Evolutionary conservation across 1,140 invertebrate genomes (phyloP).

Genomic region (Lepeophtheirus salmonis): DNA sequence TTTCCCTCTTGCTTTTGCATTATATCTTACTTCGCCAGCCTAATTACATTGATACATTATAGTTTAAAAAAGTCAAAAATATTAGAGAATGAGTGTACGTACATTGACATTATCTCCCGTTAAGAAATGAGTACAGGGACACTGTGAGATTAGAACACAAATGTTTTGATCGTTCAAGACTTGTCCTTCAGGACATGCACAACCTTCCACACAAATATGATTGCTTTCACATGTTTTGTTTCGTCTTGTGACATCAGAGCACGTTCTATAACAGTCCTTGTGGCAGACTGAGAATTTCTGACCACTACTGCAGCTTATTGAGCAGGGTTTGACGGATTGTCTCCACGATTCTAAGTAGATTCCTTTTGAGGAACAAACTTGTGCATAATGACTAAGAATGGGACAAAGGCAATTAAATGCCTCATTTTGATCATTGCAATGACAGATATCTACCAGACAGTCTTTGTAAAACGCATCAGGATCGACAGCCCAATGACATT

Average conservation of each 20-base stretch:
- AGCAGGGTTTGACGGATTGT: not conserved
- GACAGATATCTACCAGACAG: slow-evolving; percentile 69
- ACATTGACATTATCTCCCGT: not conserved
- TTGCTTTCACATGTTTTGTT: slow-evolving; percentile 34
- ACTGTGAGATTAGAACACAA: slow-evolving; percentile 52
- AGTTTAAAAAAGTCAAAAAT: not conserved
- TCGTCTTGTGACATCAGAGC: not conserved
- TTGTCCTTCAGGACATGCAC: slow-evolving; percentile 59
- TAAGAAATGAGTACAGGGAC: slow-evolving; percentile 40
- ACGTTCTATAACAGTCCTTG: not conserved
- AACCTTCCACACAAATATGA: slow-evolving; percentile 57
- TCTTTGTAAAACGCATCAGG: slow-evolving; percentile 52
- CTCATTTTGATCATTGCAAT: slow-evolving; percentile 37
- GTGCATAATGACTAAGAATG: slow-evolving; percentile 53
- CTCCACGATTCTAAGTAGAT: slow-evolving; percentile 40
- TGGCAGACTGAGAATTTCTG: not conserved
- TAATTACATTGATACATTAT: not conserved
- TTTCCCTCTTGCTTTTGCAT: not conserved
- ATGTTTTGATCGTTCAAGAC: slow-evolving; percentile 45
- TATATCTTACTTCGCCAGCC: not conserved
- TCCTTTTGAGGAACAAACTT: slow-evolving; percentile 49
- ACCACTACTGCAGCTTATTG: not conserved
- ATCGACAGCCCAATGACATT: slow-evolving; percentile 58
- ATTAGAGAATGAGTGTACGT: not conserved
- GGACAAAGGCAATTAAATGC: slow-evolving; percentile 51